These are phyloP conservation scores for Gallinago jamesoni DNA, from an alignment of 2,113 vertebrate genomes.

Conservation along the genomic window DNA sequence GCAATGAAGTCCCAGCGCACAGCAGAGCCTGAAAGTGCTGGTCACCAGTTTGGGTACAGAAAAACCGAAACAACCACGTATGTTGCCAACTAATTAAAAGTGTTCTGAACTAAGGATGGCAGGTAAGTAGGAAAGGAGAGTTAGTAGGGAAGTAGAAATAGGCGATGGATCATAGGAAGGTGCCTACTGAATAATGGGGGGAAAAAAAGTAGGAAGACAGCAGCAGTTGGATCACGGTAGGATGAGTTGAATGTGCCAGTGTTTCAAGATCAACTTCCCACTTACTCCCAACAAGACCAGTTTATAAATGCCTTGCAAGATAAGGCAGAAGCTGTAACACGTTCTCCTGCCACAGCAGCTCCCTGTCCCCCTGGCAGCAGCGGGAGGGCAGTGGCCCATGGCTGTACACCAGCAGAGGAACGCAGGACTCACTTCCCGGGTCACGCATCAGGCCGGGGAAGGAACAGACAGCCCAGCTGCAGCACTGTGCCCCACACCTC, in stretches of 20 bases:
- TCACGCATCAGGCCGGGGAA: background rate
- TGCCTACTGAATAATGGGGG: background rate
- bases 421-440: background rate
- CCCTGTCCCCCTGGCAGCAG: background rate
- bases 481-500: rapidly evolving
- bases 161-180: background rate
- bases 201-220: background rate
- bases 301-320: background rate
- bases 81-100: background rate
- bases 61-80: background rate
- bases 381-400: background rate
- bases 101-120: background rate
- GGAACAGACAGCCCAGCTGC: background rate
- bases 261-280: background rate
- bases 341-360: background rate
- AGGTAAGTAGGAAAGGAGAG: background rate
- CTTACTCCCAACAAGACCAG: background rate
- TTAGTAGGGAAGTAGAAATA: background rate
- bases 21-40: background rate
- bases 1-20: background rate
- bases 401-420: rapidly evolving
- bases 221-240: background rate
- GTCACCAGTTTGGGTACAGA: background rate
- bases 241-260: background rate
- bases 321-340: background rate